phyloP scores from a whole-genome alignment of 92 coral and sea anemone genomes.

The Palythoa grandiflora region DNA sequence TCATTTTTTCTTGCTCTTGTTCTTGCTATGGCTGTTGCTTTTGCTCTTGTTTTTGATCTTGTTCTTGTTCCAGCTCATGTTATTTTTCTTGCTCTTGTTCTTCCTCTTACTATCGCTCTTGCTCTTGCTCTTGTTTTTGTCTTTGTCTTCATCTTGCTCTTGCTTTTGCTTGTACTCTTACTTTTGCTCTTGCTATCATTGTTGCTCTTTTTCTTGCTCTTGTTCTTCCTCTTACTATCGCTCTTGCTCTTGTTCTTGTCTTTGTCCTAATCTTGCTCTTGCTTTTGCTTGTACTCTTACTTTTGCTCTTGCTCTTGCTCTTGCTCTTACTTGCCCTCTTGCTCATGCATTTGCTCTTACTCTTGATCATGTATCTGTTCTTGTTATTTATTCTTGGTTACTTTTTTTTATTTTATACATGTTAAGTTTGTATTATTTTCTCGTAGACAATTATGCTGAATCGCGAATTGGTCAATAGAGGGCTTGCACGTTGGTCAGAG shows the following conservation, averaged over 20 bases:
- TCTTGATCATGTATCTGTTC: neutral
- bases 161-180: too few species aligned
- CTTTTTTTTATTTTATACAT: neutral
- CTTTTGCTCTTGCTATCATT: neutral
- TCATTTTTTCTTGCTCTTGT: constrained; percentile 17
- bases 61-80: neutral
- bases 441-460: constrained; percentile 89
- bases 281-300: neutral
- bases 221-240: neutral
- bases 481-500: constrained; percentile 96
- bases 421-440: neutral
- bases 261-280: neutral
- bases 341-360: too few species aligned
- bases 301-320: neutral
- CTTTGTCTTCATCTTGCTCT: neutral
- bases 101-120: neutral
- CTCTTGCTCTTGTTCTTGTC: neutral
- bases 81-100: neutral
- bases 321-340: neutral
- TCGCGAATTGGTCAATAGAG: constrained; percentile 89
- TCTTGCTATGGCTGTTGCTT: neutral
- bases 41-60: neutral
- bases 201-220: neutral
- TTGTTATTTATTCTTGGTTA: neutral
- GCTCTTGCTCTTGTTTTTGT: too few species aligned